Evolutionary conservation across 2,888 invertebrate genomes (phyloP), one percentile per base, ranked within the genome.

Genomic region (Tetragonisca angustula): DNA sequence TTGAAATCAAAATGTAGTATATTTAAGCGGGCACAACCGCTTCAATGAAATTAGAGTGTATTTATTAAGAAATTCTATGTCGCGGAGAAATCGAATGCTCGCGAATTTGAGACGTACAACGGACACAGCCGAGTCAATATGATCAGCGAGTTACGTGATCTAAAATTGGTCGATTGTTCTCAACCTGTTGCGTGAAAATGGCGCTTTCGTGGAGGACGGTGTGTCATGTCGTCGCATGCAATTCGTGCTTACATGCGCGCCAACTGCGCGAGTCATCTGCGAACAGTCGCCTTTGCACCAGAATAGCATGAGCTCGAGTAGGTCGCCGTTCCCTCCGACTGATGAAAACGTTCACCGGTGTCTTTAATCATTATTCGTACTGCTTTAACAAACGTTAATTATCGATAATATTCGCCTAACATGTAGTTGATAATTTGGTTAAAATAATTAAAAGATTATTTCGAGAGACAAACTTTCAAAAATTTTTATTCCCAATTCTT

Each of bases 261-360:
- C 91, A 91, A 93, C 92, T 93, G 93, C 92, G 93, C 93, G 93
- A 93, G 92, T 94, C 93, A 93, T 94, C 93, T 94, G 93, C 93
- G 92, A 92, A 88, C 91, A 89, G 92, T 92, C 92, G 91, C 88
- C 89, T 89, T 91, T 88, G 80, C 87, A 93, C 82, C 88, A 89
- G 92, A 91, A 86, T 84, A 91, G 21, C 91, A 94, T 90, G 76
- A 88, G 36, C 17, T 15, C 13, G 62, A 72, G 72, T 68, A 84
- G 69, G 72, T 74, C 2, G 6, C 6, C 3, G 13, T 15, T 17
- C 56, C 21, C 15, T 19, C 27, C 17, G 24, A 4, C 11, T 19
- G 24, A 3, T 36, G 49, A 52, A 52, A 27, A 62, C 6, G 9
- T 43, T 43, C 43, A 43, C 9, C 43, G 9, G 17, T 50, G 17